A percentile compares a stretch with the other conserved stretches of the same genome.
phyloP scores from a whole-genome alignment of 2,797 vertebrate genomes.

The Avahi laniger region DNA sequence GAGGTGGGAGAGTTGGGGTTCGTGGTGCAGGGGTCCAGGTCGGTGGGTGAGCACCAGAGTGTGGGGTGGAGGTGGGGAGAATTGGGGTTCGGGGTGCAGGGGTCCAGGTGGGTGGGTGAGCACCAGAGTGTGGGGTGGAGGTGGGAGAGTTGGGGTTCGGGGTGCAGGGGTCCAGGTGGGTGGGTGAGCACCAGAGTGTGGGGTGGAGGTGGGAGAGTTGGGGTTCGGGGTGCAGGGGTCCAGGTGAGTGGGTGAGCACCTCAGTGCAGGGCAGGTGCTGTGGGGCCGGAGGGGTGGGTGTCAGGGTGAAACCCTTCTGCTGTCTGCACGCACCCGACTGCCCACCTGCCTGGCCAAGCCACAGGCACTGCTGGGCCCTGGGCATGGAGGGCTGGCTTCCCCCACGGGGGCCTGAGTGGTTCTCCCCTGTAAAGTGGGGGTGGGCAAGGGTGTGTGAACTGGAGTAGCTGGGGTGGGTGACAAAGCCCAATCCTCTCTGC shows the following conservation, averaged over 20 bases:
- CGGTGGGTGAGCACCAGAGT: too few species aligned
- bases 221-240: too few species aligned
- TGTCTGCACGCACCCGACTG: fast-evolving
- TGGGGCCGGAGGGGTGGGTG: not conserved
- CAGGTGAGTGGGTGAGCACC: not conserved
- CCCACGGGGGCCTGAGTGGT: not conserved
- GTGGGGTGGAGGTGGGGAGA: slow-evolving; percentile 90
- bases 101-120: slow-evolving; percentile 84
- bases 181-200: too few species aligned
- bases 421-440: too few species aligned
- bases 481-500: too few species aligned
- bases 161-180: too few species aligned
- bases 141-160: not conserved
- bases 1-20: too few species aligned
- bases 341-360: not conserved
- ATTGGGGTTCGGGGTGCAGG: too few species aligned
- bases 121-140: too few species aligned
- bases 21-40: too few species aligned
- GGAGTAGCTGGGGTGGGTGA: fast-evolving
- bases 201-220: too few species aligned
- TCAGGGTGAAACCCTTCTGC: too few species aligned
- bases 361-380: not conserved
- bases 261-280: fast-evolving
- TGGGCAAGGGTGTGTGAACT: not conserved
- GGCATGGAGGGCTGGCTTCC: not conserved